Evolutionary conservation across 1,140 invertebrate species (phyloP).

Genomic region (Drosophila kohkoa): DNA sequence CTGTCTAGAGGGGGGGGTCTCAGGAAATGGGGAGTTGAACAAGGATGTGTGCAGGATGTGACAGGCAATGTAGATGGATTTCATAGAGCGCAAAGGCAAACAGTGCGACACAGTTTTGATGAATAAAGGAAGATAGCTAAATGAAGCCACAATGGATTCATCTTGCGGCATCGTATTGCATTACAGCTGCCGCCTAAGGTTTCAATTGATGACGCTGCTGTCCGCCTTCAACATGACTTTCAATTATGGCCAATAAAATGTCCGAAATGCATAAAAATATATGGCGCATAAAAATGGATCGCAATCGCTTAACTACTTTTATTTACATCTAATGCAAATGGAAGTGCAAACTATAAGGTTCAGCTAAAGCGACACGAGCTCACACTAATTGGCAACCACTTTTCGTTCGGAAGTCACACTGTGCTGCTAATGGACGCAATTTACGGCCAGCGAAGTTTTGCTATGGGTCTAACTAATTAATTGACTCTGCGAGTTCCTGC

Average conservation of each 20-base stretch:
- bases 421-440: conserved; percentile 77
- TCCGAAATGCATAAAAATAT: conserved; percentile 17
- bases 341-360: conserved; percentile 5
- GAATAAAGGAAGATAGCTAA: conserved; percentile 22
- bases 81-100: conserved; percentile 49
- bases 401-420: conserved; percentile 75
- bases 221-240: conserved; percentile 7
- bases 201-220: conserved; percentile 34
- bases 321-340: conserved; percentile 59
- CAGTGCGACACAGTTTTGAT: conserved; percentile 16
- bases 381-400: conserved; percentile 76
- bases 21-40: conserved; percentile 2
- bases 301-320: neutral
- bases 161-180: conserved; percentile 15
- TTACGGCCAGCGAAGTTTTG: conserved; percentile 63
- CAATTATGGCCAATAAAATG: conserved; percentile 51
- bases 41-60: conserved; percentile 50
- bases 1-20: neutral
- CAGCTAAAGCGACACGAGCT: conserved; percentile 37
- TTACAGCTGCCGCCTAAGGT: conserved; percentile 44
- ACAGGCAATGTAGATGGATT: conserved; percentile 50
- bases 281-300: conserved; percentile 29
- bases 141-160: conserved; percentile 31
- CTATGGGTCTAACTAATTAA: conserved; percentile 51
- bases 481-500: conserved; percentile 8